A percentile compares a stretch with the other conserved stretches of the same genome.
Evolutionary conservation across 1,140 invertebrate species (phyloP).

Genomic region (Caenorhabditis remanei): DNA sequence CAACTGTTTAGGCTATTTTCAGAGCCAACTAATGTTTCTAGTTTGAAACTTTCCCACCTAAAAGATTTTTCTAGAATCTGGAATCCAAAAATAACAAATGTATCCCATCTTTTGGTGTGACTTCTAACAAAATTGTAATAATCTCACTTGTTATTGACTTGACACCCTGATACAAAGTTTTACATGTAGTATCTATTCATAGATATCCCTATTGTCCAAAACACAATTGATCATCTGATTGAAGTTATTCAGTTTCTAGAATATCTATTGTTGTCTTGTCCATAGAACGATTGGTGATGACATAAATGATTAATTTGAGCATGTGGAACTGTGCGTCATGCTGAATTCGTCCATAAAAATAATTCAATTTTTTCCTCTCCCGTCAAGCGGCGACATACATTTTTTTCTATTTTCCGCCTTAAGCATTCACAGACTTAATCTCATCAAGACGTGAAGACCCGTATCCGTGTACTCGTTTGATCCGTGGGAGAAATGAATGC

Average conservation of each 20-base stretch:
- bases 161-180: background rate
- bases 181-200: constrained; percentile 1
- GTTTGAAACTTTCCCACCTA: background rate
- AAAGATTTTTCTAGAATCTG: background rate
- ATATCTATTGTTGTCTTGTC: background rate
- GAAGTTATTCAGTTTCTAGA: background rate
- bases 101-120: background rate
- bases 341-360: background rate
- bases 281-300: background rate
- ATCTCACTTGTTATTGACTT: constrained; percentile 25
- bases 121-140: background rate
- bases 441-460: constrained; percentile 34
- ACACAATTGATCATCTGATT: constrained; percentile 20
- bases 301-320: background rate
- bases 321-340: background rate
- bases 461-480: constrained; percentile 35
- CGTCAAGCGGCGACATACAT: too few relatives aligned
- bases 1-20: too few relatives aligned
- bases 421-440: constrained; percentile 31
- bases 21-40: background rate
- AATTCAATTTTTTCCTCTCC: background rate
- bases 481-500: background rate
- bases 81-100: background rate
- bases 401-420: background rate
- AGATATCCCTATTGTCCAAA: background rate